Evolutionary conservation across 2,797 vertebrate species (phyloP), one percentile per base, ranked within the genome.

Genomic region (Cygnus olor): DNA sequence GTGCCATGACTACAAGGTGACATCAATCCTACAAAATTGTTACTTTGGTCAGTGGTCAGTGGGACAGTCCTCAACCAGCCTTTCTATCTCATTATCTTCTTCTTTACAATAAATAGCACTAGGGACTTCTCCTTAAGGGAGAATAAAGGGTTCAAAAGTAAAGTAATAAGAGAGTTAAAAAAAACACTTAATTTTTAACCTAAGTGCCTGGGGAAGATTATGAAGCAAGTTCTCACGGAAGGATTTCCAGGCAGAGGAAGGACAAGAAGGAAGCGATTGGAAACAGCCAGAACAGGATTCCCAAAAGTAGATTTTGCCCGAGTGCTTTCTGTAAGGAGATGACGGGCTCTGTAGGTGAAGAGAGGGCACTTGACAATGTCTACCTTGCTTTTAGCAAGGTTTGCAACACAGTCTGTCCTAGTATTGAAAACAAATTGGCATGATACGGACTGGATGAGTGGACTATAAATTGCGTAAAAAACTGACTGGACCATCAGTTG

Each of bases 241-340:
- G 2, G 47, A 42, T 8, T 85, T 81, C 74, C 53, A 86, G 65
- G 28, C 11, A 89, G 21, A 84, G 56, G 30, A 90, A 76, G n/a
- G 22, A 76, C 22, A 76, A 91, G 28, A 89, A 47, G 0, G n/a
- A n/a, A n/a, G 1, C 0, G 0, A 72, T 0, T 58, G 25, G 27
- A 11, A 90, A 60, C 17, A 87, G 56, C 27, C 71, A 77, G 42
- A 56, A 60, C 5, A 60, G 9, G 42, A 16, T 73, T 84, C 38
- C 49, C 22, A 83, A 80, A 14, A 27, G 24, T 34, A 18, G 17
- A 24, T 80, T 96, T 90, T 77, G 34, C 44, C 42, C 66, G 14
- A 76, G 32, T 24, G 32, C 25, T 21, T 76, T 42, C 76, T 68
- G 1, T 13, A 21, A 0, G 0, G 28, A 84, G 34, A 36, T 21